phyloP scores from a whole-genome alignment of 2,113 vertebrate species.

The Plecturocebus donacophilus region DNA sequence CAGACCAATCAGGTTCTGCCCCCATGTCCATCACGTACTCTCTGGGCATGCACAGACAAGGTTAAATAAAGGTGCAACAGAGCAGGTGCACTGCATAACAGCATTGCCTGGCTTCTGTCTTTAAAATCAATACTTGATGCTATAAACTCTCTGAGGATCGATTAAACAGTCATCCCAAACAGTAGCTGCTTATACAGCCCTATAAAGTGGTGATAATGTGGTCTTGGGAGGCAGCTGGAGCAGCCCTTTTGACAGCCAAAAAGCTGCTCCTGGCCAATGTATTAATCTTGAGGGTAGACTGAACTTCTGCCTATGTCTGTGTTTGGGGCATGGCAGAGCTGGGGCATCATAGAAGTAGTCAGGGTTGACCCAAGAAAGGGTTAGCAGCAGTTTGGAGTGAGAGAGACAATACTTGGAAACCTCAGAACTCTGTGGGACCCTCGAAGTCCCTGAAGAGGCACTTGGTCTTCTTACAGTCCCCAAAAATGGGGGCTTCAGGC shows the following conservation, averaged over 20 bases:
- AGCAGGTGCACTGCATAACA: not conserved
- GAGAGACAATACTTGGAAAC: not conserved
- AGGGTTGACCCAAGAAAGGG: not conserved
- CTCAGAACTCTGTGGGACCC: not conserved
- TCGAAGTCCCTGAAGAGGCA: not conserved
- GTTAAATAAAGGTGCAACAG: not conserved
- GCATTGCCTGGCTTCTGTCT: not conserved
- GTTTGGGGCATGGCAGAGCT: not conserved
- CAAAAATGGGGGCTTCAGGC: not conserved
- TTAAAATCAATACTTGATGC: conserved; percentile 51
- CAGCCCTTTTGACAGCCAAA: not conserved
- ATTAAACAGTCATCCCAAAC: conserved; percentile 21
- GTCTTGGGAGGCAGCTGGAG: not conserved
- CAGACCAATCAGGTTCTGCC: not conserved
- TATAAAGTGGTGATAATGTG: not conserved
- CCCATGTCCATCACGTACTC: not conserved
- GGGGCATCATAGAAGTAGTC: not conserved
- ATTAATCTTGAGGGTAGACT: not conserved
- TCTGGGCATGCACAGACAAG: not conserved
- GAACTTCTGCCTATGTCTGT: not conserved
- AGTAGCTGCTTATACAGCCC: not conserved
- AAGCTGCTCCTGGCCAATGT: not conserved
- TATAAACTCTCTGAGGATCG: not conserved
- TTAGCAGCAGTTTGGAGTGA: not conserved
- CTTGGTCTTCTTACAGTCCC: not conserved